phyloP scores from a whole-genome alignment of 2,113 vertebrate species.

The Anseranas semipalmata region DNA sequence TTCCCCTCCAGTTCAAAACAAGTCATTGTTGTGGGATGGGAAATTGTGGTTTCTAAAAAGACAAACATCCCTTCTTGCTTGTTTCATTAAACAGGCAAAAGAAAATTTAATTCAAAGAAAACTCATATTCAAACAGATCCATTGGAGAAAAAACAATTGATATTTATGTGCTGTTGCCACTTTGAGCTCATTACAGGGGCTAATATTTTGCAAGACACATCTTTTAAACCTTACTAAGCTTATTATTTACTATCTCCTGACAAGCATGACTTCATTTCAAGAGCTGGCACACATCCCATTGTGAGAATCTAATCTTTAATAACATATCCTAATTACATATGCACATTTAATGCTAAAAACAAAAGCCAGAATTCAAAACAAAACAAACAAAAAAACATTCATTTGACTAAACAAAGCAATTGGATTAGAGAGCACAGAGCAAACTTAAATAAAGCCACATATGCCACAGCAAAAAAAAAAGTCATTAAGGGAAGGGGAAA shows the following conservation, averaged over 20 bases:
- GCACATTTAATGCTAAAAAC: slow-evolving; percentile 15
- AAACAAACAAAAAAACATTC: neutral
- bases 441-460: slow-evolving; percentile 33
- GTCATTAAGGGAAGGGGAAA: neutral
- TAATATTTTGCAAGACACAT: slow-evolving; percentile 57
- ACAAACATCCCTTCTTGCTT: slow-evolving; percentile 15
- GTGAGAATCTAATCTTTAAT: slow-evolving; percentile 56
- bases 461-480: slow-evolving; percentile 12
- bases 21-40: slow-evolving; percentile 22
- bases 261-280: slow-evolving; percentile 59
- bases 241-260: slow-evolving; percentile 60
- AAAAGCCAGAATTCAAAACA: slow-evolving; percentile 9
- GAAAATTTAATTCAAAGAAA: slow-evolving; percentile 39
- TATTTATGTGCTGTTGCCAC: slow-evolving; percentile 47
- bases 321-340: slow-evolving; percentile 52
- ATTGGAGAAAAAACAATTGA: slow-evolving; percentile 41
- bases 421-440: neutral
- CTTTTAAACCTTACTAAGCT: slow-evolving; percentile 61
- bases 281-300: slow-evolving; percentile 16
- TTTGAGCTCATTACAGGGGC: slow-evolving; percentile 39
- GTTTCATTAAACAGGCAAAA: slow-evolving; percentile 43
- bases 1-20: slow-evolving; percentile 18
- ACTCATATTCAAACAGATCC: neutral
- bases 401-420: slow-evolving; percentile 26
- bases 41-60: slow-evolving; percentile 37